Percentiles rank a stretch among this genome's conserved stretches.
Evolutionary conservation across 1,140 invertebrate genomes (phyloP).

Genomic region (Zaprionus inermis): DNA sequence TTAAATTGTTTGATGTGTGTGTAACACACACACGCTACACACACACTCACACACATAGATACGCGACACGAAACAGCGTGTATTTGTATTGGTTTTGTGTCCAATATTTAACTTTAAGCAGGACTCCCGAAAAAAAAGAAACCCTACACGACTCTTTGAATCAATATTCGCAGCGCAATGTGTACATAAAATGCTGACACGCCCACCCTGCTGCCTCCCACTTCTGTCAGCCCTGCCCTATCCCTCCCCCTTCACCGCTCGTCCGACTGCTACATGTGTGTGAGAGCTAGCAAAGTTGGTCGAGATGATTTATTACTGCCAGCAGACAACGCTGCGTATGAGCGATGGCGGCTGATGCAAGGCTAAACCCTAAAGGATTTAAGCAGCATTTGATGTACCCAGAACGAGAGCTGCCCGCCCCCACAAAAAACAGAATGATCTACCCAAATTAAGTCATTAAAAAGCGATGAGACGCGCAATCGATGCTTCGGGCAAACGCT

Average conservation of each 20-base stretch:
- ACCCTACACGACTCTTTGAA: constrained; percentile 20
- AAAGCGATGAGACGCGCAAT: constrained; percentile 41
- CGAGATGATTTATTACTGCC: constrained; percentile 70
- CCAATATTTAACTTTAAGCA: constrained; percentile 75
- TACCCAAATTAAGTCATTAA: constrained; percentile 78
- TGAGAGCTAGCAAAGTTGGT: constrained; percentile 57
- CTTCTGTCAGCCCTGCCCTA: no score
- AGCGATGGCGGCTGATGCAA: constrained; percentile 51
- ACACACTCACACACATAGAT: constrained; percentile 6
- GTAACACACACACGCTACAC: constrained; percentile 10
- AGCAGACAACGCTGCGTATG: constrained; percentile 61
- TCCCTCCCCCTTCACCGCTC: no score
- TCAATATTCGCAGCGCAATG: constrained; percentile 19
- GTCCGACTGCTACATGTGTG: background rate
- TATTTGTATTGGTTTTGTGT: constrained; percentile 22
- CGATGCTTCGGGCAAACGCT: background rate
- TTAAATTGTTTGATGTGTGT: constrained; percentile 56
- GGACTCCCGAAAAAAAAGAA: background rate
- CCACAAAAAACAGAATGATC: constrained; percentile 35
- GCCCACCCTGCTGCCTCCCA: background rate
- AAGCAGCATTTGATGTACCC: constrained; percentile 67
- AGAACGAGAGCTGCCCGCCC: constrained; percentile 1
- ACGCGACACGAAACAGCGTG: background rate
- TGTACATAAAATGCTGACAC: constrained; percentile 29
- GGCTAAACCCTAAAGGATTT: constrained; percentile 58